Percentiles rank a stretch among this genome's conserved stretches.
Conservation (phyloP, 2,113 vertebrate genomes). For the Aramus guarauna region DNA sequence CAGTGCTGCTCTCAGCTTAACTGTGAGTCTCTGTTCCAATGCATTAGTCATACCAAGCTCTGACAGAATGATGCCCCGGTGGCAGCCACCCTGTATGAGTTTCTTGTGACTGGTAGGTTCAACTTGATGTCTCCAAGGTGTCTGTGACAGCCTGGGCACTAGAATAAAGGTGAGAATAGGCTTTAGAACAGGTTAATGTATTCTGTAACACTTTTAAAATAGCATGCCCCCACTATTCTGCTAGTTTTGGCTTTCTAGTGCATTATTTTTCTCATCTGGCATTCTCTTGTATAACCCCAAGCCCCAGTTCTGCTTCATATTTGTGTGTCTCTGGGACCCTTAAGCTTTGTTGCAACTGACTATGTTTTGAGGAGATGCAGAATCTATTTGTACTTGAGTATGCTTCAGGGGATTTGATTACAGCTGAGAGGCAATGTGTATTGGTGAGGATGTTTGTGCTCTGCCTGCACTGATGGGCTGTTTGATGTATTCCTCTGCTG, state of each 20-base stretch:
- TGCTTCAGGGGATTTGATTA: not conserved
- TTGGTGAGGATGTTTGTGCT: not conserved
- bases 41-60: not conserved
- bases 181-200: not conserved
- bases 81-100: rapidly evolving
- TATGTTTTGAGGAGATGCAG: not conserved
- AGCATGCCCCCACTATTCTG: not conserved
- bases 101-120: not conserved
- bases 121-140: no score
- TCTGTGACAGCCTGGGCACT: not conserved
- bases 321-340: not conserved
- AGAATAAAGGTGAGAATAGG: not conserved
- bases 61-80: not conserved
- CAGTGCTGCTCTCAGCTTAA: not conserved
- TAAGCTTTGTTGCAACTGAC: not conserved
- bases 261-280: not conserved
- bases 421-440: not conserved
- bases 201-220: not conserved
- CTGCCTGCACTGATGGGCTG: not conserved
- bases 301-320: not conserved
- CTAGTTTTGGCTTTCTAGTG: not conserved
- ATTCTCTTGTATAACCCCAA: not conserved
- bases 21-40: not conserved
- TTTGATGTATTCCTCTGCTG: not conserved
- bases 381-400: not conserved